A percentile compares a stretch with the other conserved stretches of the same genome.
These are phyloP conservation scores for Drosophila santomea DNA, from an alignment of 1,140 invertebrate genomes.

Conservation along the genomic window DNA sequence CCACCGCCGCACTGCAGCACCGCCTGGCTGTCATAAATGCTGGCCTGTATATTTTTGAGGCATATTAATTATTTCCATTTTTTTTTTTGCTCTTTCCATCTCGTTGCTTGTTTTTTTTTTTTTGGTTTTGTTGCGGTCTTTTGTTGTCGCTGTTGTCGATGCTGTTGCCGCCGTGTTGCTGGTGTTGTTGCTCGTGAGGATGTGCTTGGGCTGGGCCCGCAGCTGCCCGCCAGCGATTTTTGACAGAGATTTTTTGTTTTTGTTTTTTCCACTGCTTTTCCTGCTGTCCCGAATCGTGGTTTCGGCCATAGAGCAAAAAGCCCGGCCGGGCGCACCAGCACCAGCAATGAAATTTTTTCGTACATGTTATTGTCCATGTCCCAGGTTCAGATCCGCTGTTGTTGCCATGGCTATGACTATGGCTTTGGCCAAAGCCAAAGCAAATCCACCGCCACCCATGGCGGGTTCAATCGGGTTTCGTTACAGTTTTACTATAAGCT, in stretches of 20 bases:
- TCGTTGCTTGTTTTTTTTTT: slow-evolving; percentile 3
- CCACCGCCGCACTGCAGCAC: slow-evolving; percentile 27
- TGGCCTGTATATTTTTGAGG: slow-evolving; percentile 73
- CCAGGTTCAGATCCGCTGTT: slow-evolving; percentile 63
- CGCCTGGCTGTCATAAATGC: slow-evolving; percentile 80
- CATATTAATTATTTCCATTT: slow-evolving; percentile 81
- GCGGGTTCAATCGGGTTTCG: slow-evolving; percentile 82
- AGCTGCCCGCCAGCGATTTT: slow-evolving; percentile 78
- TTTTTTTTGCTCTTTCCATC: neutral
- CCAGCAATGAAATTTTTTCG: slow-evolving; percentile 79
- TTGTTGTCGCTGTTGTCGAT: slow-evolving; percentile 67
- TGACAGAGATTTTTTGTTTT: slow-evolving; percentile 67
- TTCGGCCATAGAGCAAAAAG: slow-evolving; percentile 46
- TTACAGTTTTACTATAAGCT: slow-evolving; percentile 78
- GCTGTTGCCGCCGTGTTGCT: slow-evolving; percentile 39
- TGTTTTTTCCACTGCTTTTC: slow-evolving; percentile 16
- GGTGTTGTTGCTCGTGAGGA: slow-evolving; percentile 65
- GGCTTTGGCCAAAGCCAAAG: slow-evolving; percentile 20
- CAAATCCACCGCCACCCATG: slow-evolving; percentile 72
- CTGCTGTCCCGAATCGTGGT: slow-evolving; percentile 58
- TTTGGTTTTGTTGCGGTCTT: slow-evolving; percentile 45
- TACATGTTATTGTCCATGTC: slow-evolving; percentile 80
- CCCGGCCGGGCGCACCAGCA: slow-evolving; percentile 49
- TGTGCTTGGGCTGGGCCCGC: slow-evolving; percentile 72
- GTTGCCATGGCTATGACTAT: slow-evolving; percentile 24